Evolutionary conservation across 2,797 vertebrate genomes (phyloP).

Genomic region (Acanthopagrus latus): DNA sequence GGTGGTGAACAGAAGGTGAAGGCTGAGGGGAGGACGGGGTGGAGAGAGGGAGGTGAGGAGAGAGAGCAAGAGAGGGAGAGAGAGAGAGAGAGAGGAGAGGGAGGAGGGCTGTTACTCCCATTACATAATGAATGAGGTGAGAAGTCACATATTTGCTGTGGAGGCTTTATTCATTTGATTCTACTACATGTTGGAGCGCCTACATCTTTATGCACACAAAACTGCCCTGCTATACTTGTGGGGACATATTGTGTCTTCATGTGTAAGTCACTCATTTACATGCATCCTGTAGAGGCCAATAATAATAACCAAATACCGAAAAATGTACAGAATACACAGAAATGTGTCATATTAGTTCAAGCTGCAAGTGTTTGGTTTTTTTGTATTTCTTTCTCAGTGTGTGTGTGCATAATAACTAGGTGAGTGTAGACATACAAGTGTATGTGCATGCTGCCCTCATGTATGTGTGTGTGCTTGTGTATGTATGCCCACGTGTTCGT

Average conservation of each 20-base stretch:
- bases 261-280: neutral
- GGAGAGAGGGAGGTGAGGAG: constrained; percentile 59
- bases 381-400: constrained; percentile 14
- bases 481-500: neutral
- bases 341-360: neutral
- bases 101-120: constrained; percentile 69
- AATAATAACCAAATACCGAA: neutral
- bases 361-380: neutral
- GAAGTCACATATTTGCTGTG: constrained; percentile 62
- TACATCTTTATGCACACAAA: constrained; percentile 6
- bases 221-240: constrained; percentile 2
- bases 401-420: constrained; percentile 26
- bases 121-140: constrained; percentile 82
- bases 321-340: too few species aligned
- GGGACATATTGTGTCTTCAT: neutral
- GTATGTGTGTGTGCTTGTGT: neutral
- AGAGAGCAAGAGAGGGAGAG: constrained; percentile 11
- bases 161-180: constrained; percentile 58
- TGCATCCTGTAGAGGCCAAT: too few species aligned
- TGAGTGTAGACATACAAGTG: constrained; percentile 33
- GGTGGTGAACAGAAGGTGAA: constrained; percentile 84
- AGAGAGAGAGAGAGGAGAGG: constrained; percentile 31
- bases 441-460: neutral
- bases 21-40: constrained; percentile 74
- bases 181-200: constrained; percentile 12